These are phyloP conservation scores for Antedon mediterranea DNA, from an alignment of 53 echinoderm and acorn worm species.

Conservation along the genomic window DNA sequence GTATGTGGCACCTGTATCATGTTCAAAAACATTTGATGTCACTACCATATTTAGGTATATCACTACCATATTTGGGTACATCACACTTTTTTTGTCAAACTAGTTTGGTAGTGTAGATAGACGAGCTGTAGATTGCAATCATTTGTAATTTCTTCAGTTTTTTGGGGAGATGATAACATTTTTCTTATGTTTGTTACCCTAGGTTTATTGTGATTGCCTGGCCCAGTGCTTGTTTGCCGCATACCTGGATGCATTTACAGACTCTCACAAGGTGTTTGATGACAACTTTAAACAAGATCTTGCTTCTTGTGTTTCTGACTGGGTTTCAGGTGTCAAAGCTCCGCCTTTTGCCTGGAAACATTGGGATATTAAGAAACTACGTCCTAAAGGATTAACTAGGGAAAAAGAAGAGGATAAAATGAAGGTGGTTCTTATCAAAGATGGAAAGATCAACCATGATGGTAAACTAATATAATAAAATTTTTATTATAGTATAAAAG, in stretches of 20 bases:
- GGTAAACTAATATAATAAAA: constrained; percentile 54
- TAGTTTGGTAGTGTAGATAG: no score
- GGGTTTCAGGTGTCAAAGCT: constrained; percentile 77
- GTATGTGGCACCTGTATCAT: no score
- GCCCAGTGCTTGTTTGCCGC: constrained; percentile 89
- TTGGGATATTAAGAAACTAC: constrained; percentile 73
- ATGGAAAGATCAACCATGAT: constrained; percentile 72
- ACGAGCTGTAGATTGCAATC: no score
- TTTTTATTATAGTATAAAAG: no score
- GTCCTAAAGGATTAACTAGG: constrained; percentile 75
- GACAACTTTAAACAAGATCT: constrained; percentile 72
- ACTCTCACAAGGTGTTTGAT: constrained; percentile 72
- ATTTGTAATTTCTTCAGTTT: no score
- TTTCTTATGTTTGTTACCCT: background rate
- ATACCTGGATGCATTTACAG: constrained; percentile 87
- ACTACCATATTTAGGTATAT: no score
- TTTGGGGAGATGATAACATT: no score
- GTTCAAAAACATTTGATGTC: no score
- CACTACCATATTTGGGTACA: no score
- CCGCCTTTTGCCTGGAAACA: constrained; percentile 60
- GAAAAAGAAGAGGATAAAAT: constrained; percentile 78
- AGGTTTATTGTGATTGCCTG: constrained; percentile 81
- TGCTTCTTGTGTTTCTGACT: constrained; percentile 63
- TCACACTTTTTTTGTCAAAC: no score
- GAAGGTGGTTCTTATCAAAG: constrained; percentile 79